Base-by-base conservation (phyloP, 2,113 vertebrate genomes). In the Seriola rivoliana region DNA sequence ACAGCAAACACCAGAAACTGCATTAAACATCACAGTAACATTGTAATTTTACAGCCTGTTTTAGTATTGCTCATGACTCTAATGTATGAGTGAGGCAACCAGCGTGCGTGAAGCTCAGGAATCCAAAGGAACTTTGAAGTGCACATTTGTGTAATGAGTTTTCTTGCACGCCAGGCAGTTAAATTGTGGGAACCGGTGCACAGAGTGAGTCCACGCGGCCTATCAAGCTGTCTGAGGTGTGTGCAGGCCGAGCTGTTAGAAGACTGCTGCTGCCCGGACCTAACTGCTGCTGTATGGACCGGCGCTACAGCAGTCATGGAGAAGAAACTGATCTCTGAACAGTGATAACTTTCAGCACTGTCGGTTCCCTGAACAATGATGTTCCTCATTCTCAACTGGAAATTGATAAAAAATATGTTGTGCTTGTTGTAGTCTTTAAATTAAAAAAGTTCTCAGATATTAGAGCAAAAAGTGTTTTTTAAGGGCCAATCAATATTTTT, bases 21-120 rank as follows among this genome's bases (percentile, higher is more conserved):
- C 84, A 93, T 92, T 89, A 92, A 93, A 92, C 80, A 89, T 91
- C 91, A 90, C 36, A 76, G 87, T 86, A 79, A 83, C 83, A 84
- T 87, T 92, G 83, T 84, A 75, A 88, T 91, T 93, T 95, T 94
- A 94, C 83, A 82, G 92, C 87, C 91, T 93, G 91, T 91, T 94
- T 92, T 88, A 92, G 91, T 89, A 82, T 93, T 88, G 82, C 91
- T 92, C 87, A 73, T 90, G 87, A 92, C 93, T 90, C 84, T 90
- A 91, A 93, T 91, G 88, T 91, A 86, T 65, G 76, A 92, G 92
- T 92, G 91, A 94, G 79, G 87, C 92, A 92, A 92, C 92, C 85
- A 78, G 86, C 63, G 78, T 2, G 46, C 42, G 46, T 84, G 77
- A 85, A 76, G 82, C 86, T 75, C 77, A 81, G 86, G 65, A 86